Conservation (phyloP, 2,113 vertebrate species). For the Agelaius phoeniceus region DNA sequence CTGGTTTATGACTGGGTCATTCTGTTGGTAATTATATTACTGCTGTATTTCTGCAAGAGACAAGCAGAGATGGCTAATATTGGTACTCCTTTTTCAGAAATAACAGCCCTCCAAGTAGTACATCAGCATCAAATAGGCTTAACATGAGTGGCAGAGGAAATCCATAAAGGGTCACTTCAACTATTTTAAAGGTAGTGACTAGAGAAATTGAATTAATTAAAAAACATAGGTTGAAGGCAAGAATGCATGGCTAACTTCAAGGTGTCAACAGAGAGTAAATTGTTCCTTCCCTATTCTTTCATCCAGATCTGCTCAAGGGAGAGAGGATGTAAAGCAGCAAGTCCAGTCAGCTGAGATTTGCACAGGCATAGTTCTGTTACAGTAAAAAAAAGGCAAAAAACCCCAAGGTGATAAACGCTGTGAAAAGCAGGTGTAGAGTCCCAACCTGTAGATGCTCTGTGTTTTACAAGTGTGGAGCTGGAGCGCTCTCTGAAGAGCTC, state of each 20-base stretch:
- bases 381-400: background rate
- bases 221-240: background rate
- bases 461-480: background rate
- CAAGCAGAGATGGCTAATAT: background rate
- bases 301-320: background rate
- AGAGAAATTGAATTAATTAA: background rate
- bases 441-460: background rate
- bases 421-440: background rate
- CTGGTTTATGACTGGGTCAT: background rate
- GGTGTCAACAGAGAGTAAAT: background rate
- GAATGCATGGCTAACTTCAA: background rate
- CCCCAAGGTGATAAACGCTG: background rate
- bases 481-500: background rate
- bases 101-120: background rate
- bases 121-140: background rate
- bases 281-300: background rate
- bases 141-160: background rate
- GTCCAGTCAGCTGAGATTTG: background rate
- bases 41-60: background rate
- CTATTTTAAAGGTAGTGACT: background rate
- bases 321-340: background rate
- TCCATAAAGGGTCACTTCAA: background rate
- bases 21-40: background rate
- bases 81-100: background rate
- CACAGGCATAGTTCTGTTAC: background rate